Evolutionary conservation across 2,113 vertebrate species (phyloP), one percentile per base, ranked within the genome.

Genomic region (Odocoileus virginianus): DNA sequence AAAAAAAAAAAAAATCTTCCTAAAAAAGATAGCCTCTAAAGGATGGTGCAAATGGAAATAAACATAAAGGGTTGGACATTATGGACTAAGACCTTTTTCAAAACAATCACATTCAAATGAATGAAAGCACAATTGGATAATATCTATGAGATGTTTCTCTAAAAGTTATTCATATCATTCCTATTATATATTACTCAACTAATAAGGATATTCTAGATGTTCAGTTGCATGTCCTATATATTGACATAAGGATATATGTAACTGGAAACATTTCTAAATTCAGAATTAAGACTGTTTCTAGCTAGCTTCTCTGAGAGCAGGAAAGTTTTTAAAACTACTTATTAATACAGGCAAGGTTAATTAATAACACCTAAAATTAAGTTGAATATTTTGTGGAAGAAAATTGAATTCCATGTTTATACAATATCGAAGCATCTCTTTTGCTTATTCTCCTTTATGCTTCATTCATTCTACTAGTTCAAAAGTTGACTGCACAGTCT

Each of bases 401-500:
- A 67, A 88, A 50, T 27, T 28, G 67, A 83, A 97, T 60, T 83
- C 45, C 43, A 30, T 87, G 54, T 89, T 87, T 97, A 50, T 2
- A 0, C 7, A 58, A 21, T 86, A 33, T 54, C 47, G 95, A 83
- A 83, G 64, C 6, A 7, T 96, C 33, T 47, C 94, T 84, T 92
- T 97, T 82, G 50, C 76, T 94, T 94, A 81, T 87, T 81, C 17
- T 89, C 21, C 52, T 97, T 96, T 95, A 84, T 96, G 74, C 57
- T 96, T 98, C 93, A 89, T 43, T 94, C 96, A 84, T 14, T 94
- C 92, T 87, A 21, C 61, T 94, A 78, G 33, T 93, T 97, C 67
- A 92, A 92, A 94, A 78, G 7, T 58, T 92, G 81, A 92, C 43
- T 96, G 57, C 57, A 88, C n/a, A 96, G 81, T 97, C 54, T 94